Evolutionary conservation across 2,888 invertebrate genomes (phyloP).

Genomic region (Tachina fera): DNA sequence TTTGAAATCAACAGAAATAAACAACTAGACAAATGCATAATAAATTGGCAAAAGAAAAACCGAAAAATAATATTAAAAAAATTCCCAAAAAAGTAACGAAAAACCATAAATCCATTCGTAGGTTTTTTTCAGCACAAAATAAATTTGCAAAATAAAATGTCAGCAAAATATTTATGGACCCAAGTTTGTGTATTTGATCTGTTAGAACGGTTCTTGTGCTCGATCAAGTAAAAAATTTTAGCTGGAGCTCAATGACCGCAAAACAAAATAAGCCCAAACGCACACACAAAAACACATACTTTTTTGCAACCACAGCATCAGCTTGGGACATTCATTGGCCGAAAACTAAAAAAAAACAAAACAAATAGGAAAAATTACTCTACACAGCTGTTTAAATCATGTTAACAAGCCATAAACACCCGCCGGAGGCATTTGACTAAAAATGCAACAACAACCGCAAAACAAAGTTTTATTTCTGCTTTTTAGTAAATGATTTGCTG

Average conservation of each 20-base stretch:
- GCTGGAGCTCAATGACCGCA: conserved; percentile 62
- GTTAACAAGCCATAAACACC: conserved; percentile 72
- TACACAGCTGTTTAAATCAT: conserved; percentile 70
- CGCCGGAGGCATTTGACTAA: conserved; percentile 68
- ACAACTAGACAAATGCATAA: conserved; percentile 48
- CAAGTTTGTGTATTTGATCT: conserved; percentile 49
- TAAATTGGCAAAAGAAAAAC: conserved; percentile 16
- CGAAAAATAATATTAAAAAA: conserved; percentile 13
- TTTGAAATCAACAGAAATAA: conserved; percentile 55
- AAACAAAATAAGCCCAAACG: conserved; percentile 32
- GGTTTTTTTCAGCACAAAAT: conserved; percentile 39
- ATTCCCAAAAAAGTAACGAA: conserved; percentile 17
- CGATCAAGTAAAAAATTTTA: conserved; percentile 54
- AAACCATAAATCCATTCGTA: conserved; percentile 65
- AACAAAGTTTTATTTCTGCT: conserved; percentile 29
- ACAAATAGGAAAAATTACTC: conserved; percentile 45
- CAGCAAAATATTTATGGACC: conserved; percentile 64
- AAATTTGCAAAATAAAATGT: conserved; percentile 63
- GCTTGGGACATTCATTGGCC: conserved; percentile 44
- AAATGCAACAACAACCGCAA: conserved; percentile 31
- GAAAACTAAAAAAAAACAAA: conserved; percentile 23
- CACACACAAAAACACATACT: neutral
- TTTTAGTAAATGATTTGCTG: conserved; percentile 12
- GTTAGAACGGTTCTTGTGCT: conserved; percentile 68
- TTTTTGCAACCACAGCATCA: conserved; percentile 4